Base-by-base conservation (phyloP, 2,888 invertebrate species). In the Drosophila paramelanica region DNA sequence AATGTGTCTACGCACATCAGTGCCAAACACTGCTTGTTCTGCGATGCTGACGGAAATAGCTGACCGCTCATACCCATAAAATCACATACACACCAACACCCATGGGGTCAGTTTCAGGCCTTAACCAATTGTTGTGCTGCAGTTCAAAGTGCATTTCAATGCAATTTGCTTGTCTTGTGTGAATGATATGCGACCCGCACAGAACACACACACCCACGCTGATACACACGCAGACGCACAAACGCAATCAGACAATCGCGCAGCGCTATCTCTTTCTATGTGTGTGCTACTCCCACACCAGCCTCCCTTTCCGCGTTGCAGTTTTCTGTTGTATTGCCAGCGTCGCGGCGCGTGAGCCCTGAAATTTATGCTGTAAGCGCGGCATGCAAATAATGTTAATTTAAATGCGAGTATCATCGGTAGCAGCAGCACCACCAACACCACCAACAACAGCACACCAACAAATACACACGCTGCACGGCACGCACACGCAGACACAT, bases 331-430 rank as follows among this genome's bases (percentile, higher is more conserved):
- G 46, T 55, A 59, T 46, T 45, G 42, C 38, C 57, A 36, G 17
- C 49, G 38, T 8, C 38, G 59, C 52, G 43, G 36, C 64, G 65
- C 61, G 69, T 51, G 65, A 59, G 80, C 64, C 59, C 67, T 75
- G 70, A 81, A 83, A 87, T 86, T 75, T 80, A 81, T 83, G 82
- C 81, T 83, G 75, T 81, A 82, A 86, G 70, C 84, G 81, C 87
- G 78, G 84, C 87, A 82, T 86, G 87, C 87, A 82, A 82, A 87
- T 83, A 82, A 82, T 82, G 82, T 82, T 83, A 83, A 82, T 82
- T 82, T 86, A 82, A 82, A 83, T 83, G 78, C 82, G 81, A 87
- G 78, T 87, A 87, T 83, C 82, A 87, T 84, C 72, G 81, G 67
- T 46, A 53, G 53, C 83, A 62, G 53, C 68, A 60, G 52, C 75